phyloP scores from a whole-genome alignment of 2,797 vertebrate species.

The Coranthus polyacanthus region DNA sequence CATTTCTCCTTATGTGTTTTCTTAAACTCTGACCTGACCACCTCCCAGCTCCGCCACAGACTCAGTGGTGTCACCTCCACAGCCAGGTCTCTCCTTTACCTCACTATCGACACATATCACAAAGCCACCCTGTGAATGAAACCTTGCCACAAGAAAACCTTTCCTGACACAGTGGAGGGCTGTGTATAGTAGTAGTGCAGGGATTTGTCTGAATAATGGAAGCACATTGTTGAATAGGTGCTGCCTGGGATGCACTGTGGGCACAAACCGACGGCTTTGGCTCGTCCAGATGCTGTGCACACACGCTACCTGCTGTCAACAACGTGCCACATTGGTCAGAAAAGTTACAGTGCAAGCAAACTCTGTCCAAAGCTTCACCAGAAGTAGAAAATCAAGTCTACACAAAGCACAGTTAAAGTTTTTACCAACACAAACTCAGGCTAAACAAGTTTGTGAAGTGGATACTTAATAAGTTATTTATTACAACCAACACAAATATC shows the following conservation, averaged over 20 bases:
- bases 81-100: conserved; percentile 1
- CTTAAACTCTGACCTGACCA: too few relatives aligned
- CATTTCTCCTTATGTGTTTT: too few relatives aligned
- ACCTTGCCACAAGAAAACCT: conserved; percentile 20
- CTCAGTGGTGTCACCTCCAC: neutral
- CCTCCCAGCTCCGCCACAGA: neutral
- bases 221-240: conserved; percentile 31
- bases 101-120: neutral
- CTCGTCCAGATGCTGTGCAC: conserved; percentile 9
- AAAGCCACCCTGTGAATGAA: conserved; percentile 15
- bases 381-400: neutral
- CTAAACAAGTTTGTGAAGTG: conserved; percentile 6
- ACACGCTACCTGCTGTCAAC: conserved; percentile 43
- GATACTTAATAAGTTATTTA: conserved; percentile 15
- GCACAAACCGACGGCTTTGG: conserved; percentile 27
- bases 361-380: neutral
- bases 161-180: conserved; percentile 19
- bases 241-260: conserved; percentile 30
- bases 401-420: neutral
- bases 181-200: conserved; percentile 16
- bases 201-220: conserved; percentile 43
- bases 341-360: conserved; percentile 20
- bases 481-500: neutral
- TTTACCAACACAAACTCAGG: neutral
- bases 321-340: conserved; percentile 4